Conservation (phyloP, 92 coral and sea anemone genomes). For the Paramuricea clavata region DNA sequence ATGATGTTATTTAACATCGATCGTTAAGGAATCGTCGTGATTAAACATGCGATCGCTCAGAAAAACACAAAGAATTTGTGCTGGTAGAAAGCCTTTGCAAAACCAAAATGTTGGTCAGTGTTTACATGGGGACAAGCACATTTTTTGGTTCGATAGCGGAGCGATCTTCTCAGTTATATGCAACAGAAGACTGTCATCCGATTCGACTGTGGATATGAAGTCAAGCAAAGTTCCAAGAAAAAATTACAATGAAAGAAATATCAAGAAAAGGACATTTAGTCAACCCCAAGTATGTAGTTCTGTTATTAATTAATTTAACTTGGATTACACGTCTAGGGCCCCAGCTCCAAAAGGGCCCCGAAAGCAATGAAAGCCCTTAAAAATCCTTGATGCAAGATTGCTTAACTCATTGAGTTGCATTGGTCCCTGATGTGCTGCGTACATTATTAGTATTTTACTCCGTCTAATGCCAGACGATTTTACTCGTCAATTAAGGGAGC, state of each 20-base stretch:
- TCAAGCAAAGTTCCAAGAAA: not conserved
- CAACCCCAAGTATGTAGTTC: conserved; percentile 8
- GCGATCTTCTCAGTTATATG: not conserved
- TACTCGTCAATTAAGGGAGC: no score
- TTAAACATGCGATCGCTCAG: conserved; percentile 13
- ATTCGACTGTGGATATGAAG: conserved; percentile 18
- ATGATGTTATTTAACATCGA: not conserved
- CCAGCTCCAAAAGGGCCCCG: no score
- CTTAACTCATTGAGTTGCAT: no score
- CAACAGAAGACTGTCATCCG: not conserved
- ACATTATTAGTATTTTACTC: no score
- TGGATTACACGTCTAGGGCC: no score
- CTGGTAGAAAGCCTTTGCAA: not conserved
- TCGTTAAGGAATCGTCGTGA: not conserved
- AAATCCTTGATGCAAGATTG: no score
- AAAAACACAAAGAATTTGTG: not conserved
- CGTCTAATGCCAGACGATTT: no score
- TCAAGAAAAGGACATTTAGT: not conserved
- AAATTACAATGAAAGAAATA: not conserved
- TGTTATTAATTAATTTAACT: no score
- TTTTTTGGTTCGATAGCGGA: not conserved
- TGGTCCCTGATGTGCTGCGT: no score
- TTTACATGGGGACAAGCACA: not conserved
- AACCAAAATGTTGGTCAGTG: not conserved
- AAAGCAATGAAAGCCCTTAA: no score